Evolutionary conservation across 2,113 vertebrate species (phyloP).

Genomic region (Erpornis zantholeuca): DNA sequence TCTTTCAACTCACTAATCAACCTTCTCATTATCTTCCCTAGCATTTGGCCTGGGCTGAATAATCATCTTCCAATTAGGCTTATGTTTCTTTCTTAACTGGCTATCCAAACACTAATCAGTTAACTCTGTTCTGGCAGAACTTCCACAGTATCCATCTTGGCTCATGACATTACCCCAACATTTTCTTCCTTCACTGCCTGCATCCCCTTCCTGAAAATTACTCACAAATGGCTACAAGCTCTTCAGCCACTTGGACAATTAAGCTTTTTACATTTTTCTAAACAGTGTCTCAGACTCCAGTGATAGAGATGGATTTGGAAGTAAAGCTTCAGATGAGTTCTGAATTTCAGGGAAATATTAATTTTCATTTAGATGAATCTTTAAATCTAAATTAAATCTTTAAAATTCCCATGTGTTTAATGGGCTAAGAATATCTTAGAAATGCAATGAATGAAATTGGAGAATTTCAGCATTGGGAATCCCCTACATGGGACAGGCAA

Average conservation of each 20-base stretch:
- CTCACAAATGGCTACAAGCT: not conserved
- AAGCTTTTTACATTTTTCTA: not conserved
- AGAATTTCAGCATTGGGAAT: not conserved
- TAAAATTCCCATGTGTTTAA: not conserved
- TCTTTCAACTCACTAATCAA: not conserved
- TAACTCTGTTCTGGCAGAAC: not conserved
- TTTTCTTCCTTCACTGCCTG: not conserved
- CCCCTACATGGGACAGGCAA: not conserved
- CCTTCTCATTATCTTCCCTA: not conserved
- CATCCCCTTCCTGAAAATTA: not conserved
- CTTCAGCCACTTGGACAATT: not conserved
- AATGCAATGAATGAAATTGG: not conserved
- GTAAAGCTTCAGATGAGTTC: not conserved
- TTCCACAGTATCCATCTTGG: not conserved
- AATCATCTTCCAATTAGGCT: not conserved
- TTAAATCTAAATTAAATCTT: no score
- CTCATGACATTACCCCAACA: not conserved
- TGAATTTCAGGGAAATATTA: not conserved
- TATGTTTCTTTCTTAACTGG: not conserved
- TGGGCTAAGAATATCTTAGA: not conserved
- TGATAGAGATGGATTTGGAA: not conserved
- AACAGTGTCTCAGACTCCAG: not conserved
- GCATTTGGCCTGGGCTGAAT: not conserved
- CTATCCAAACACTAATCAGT: not conserved
- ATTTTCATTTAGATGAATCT: not conserved